phyloP scores from a whole-genome alignment of 2,113 vertebrate species.

The Centropus unirufus region DNA sequence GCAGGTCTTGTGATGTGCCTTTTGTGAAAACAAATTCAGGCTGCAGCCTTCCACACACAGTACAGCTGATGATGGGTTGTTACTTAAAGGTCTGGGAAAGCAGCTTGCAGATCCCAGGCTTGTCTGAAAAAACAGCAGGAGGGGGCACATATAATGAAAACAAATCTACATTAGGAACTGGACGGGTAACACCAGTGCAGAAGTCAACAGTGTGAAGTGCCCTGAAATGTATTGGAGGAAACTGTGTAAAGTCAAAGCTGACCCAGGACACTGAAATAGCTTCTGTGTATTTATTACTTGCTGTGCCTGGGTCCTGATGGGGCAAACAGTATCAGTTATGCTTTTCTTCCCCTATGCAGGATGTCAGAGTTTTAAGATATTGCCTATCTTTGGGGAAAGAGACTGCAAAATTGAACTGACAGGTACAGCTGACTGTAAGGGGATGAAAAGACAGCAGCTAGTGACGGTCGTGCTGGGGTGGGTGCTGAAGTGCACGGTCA shows the following conservation, averaged over 20 bases:
- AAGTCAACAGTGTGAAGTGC: background rate
- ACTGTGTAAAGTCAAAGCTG: background rate
- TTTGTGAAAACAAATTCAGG: constrained; percentile 49
- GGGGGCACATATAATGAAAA: constrained; percentile 49
- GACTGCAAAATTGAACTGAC: background rate
- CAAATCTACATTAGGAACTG: constrained; percentile 3
- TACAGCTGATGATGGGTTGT: constrained; percentile 23
- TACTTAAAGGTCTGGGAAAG: constrained; percentile 41
- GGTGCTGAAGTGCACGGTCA: background rate
- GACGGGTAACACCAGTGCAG: background rate
- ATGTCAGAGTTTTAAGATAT: background rate
- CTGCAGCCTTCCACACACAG: background rate
- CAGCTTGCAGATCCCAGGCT: background rate
- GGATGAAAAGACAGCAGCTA: background rate
- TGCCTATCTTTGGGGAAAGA: background rate
- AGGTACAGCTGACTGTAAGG: background rate
- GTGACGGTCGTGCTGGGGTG: background rate
- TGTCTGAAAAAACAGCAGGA: constrained; percentile 50
- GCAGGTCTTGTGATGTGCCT: constrained; percentile 42
- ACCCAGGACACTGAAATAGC: background rate
- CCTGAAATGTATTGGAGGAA: background rate
- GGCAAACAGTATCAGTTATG: background rate
- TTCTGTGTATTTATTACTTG: background rate
- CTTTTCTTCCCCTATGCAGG: background rate
- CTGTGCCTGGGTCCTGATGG: constrained; percentile 17